Evolutionary conservation across 2,797 vertebrate genomes (phyloP).

Genomic region (Anguilla pacifica): DNA sequence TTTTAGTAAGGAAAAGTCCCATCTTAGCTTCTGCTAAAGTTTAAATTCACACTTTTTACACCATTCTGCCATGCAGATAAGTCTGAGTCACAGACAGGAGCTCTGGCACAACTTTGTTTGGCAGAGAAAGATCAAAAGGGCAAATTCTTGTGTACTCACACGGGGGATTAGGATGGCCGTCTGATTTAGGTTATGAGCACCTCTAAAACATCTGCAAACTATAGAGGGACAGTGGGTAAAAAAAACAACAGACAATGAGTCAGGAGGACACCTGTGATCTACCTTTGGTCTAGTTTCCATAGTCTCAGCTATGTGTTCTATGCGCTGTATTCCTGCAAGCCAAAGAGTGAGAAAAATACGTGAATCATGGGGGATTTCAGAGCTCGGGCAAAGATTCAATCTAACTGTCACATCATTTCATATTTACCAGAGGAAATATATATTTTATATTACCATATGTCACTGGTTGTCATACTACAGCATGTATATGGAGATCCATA

Average conservation of each 20-base stretch:
- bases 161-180: background rate
- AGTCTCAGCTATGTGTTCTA: background rate
- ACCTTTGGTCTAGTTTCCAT: background rate
- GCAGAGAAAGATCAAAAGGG: background rate
- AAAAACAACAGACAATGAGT: background rate
- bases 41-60: background rate
- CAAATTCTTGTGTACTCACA: background rate
- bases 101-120: background rate
- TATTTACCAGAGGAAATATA: background rate
- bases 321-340: background rate
- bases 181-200: background rate
- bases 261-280: background rate
- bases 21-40: background rate
- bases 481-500: background rate
- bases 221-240: background rate
- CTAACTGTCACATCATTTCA: background rate
- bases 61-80: background rate
- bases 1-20: background rate
- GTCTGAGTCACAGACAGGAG: background rate
- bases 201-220: background rate
- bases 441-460: background rate
- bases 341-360: background rate
- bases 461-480: background rate
- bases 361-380: background rate
- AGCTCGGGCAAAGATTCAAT: background rate